A percentile compares a stretch with the other conserved stretches of the same genome.
These are phyloP conservation scores for Ichneumon xanthorius DNA, from an alignment of 2,888 invertebrate genomes.

Conservation along the genomic window DNA sequence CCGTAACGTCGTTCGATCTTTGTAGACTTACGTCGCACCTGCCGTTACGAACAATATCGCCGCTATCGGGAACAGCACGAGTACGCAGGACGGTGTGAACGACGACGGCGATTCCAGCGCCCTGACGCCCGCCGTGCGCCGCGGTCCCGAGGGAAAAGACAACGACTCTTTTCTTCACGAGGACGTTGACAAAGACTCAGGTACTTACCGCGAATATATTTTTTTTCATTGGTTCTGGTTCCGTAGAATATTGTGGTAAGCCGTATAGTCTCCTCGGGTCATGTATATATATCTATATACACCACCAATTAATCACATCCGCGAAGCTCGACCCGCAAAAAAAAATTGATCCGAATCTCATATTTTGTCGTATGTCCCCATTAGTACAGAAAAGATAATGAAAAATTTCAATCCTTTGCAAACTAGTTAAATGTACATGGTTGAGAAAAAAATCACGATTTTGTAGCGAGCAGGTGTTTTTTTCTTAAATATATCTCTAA, in stretches of 20 bases:
- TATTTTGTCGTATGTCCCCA: background rate
- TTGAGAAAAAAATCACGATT: constrained; percentile 19
- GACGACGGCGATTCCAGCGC: constrained; percentile 79
- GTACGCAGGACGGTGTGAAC: constrained; percentile 73
- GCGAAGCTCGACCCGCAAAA: background rate
- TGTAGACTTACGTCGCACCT: constrained; percentile 78
- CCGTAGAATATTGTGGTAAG: constrained; percentile 74
- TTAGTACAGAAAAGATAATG: background rate
- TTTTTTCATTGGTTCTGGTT: constrained; percentile 82
- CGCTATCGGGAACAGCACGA: constrained; percentile 76
- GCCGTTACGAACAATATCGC: constrained; percentile 74
- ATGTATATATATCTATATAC: background rate
- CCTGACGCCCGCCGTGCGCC: constrained; percentile 86
- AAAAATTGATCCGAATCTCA: background rate
- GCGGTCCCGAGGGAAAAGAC: constrained; percentile 94
- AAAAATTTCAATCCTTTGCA: background rate
- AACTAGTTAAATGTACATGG: constrained; percentile 20
- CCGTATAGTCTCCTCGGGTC: constrained; percentile 55
- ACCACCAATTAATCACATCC: background rate
- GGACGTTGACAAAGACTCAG: constrained; percentile 87
- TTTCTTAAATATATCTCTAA: constrained; percentile 43
- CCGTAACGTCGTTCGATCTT: background rate
- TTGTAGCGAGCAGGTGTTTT: constrained; percentile 41
- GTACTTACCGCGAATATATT: constrained; percentile 79
- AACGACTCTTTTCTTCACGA: constrained; percentile 89